Percentiles rank a stretch among this genome's conserved stretches.
Evolutionary conservation across 64 coral and sea anemone genomes (phyloP).

Genomic region (Dendrophyllia cribrosa): DNA sequence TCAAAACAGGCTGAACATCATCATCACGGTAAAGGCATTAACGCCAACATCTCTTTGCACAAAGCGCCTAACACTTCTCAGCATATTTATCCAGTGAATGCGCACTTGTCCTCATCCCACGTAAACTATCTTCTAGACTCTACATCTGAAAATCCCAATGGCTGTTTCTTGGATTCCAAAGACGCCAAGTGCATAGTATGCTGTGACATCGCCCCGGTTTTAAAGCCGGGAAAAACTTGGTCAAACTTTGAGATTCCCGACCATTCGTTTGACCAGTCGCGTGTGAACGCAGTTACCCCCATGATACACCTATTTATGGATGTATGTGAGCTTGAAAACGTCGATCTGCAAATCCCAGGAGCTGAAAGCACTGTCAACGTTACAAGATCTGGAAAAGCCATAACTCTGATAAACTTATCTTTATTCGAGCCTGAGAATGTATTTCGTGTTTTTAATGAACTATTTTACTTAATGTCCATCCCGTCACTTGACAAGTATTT

Average conservation of each 20-base stretch:
- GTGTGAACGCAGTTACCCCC: conserved; percentile 33
- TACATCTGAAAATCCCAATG: conserved; percentile 7
- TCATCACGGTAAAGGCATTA: conserved; percentile 49
- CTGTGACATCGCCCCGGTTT: conserved; percentile 56
- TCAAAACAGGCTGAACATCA: conserved; percentile 60
- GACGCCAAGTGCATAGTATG: conserved; percentile 51
- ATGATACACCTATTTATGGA: conserved; percentile 72
- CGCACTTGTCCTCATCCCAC: conserved; percentile 42
- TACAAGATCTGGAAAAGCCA: conserved; percentile 58
- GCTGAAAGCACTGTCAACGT: conserved; percentile 23
- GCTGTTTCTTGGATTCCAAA: conserved; percentile 32
- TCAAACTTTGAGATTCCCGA: conserved; percentile 23
- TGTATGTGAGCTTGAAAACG: background rate
- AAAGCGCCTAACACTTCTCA: conserved; percentile 52
- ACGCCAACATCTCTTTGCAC: conserved; percentile 60
- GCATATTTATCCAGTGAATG: conserved; percentile 26
- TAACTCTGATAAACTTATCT: conserved; percentile 53
- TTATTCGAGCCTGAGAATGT: conserved; percentile 36
- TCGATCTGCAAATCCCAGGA: background rate
- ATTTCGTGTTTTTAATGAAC: conserved; percentile 42
- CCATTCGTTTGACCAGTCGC: conserved; percentile 58
- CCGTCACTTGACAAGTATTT: conserved; percentile 48
- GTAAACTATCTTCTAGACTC: conserved; percentile 60
- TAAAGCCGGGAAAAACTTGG: conserved; percentile 37
- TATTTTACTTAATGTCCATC: conserved; percentile 14